Conservation (phyloP, 2,888 invertebrate species). For the Limnephilus rhombicus region DNA sequence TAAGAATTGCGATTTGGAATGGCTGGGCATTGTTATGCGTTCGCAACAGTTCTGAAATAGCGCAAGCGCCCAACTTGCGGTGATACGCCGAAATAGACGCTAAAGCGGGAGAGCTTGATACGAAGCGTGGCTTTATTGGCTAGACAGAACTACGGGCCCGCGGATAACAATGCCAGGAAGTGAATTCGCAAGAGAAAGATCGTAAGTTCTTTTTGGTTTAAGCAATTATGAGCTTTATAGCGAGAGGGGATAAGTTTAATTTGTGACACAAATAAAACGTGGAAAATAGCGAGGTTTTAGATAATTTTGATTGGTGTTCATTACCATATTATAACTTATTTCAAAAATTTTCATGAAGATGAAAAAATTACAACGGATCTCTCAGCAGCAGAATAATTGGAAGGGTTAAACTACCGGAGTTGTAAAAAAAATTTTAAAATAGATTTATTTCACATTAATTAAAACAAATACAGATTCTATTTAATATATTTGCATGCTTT, state of each 20-base stretch:
- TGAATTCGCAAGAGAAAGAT: constrained; percentile 26
- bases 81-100: constrained; percentile 29
- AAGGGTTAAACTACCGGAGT: no score
- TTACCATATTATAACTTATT: no score
- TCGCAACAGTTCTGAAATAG: constrained; percentile 17
- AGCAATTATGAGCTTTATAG: constrained; percentile 3
- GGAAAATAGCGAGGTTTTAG: neutral
- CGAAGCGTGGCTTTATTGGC: constrained; percentile 28
- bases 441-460: no score
- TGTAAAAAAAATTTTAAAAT: no score
- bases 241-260: neutral
- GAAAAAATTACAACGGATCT: no score
- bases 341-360: no score
- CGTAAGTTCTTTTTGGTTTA: neutral
- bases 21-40: constrained; percentile 59
- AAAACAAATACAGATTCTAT: no score
- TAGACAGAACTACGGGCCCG: constrained; percentile 7
- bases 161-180: constrained; percentile 54
- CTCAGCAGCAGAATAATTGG: no score
- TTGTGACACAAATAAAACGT: neutral
- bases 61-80: constrained; percentile 27
- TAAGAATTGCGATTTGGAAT: constrained; percentile 48
- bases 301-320: neutral
- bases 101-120: constrained; percentile 19
- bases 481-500: no score